Evolutionary conservation across 2,797 vertebrate species (phyloP).

Genomic region (Poecilia picta): DNA sequence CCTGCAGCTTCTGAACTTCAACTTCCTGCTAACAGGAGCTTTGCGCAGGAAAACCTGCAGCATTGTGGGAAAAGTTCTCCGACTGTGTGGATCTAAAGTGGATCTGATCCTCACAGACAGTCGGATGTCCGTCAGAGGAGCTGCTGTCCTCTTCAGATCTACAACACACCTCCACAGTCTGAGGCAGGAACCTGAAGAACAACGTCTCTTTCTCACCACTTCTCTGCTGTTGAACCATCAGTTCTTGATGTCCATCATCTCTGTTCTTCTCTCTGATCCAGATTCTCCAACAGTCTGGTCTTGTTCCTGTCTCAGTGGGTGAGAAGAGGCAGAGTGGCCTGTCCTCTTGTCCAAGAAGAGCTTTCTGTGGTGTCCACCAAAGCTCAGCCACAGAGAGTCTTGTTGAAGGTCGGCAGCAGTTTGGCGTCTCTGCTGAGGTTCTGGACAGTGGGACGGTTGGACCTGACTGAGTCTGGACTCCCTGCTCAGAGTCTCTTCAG

Average conservation of each 20-base stretch:
- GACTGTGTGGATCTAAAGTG: slow-evolving; percentile 31
- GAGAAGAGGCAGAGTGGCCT: neutral
- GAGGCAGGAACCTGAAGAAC: slow-evolving; percentile 25
- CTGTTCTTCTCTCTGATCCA: slow-evolving; percentile 15
- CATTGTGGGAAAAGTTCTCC: slow-evolving; percentile 45
- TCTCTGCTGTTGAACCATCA: neutral
- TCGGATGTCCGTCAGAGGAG: slow-evolving; percentile 41
- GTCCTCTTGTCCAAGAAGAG: slow-evolving; percentile 18
- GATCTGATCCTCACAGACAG: slow-evolving; percentile 48
- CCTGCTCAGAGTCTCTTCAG: slow-evolving; percentile 40
- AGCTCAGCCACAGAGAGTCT: neutral
- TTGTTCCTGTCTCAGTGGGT: slow-evolving; percentile 31
- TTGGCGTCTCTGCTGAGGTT: slow-evolving; percentile 53
- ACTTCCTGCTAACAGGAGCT: slow-evolving; percentile 28
- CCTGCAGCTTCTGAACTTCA: slow-evolving; percentile 41
- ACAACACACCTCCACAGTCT: slow-evolving; percentile 44
- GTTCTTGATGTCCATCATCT: neutral
- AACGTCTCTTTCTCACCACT: fast-evolving
- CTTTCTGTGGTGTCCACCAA: slow-evolving; percentile 33
- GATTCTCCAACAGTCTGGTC: slow-evolving; percentile 8
- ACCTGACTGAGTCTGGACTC: slow-evolving; percentile 52
- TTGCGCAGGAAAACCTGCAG: slow-evolving; percentile 40
- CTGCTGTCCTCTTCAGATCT: slow-evolving; percentile 39
- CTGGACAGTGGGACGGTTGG: slow-evolving; percentile 48
- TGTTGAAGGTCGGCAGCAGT: slow-evolving; percentile 40